Evolutionary conservation across 2,888 invertebrate genomes (phyloP), one percentile per base, ranked within the genome.

Genomic region (Alcis repandata): DNA sequence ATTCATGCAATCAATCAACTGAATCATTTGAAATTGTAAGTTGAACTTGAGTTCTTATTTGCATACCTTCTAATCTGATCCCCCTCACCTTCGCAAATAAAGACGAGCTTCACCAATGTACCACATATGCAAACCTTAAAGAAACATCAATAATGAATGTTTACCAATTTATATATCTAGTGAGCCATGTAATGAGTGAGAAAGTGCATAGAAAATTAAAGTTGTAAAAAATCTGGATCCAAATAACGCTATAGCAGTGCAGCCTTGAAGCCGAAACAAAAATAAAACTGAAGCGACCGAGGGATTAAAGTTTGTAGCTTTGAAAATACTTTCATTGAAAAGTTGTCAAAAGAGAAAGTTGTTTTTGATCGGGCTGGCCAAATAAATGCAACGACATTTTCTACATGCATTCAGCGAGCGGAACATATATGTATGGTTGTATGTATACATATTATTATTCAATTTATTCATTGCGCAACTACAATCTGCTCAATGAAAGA

Each of bases 311-410:
- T 61, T 52, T 13, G 13, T 36, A 20, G n/a, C 20, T 63, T 65
- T 33, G 58, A 43, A 40, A 49, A 66, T 63, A 66, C 71, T 68
- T 70, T 69, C 68, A 65, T 70, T 68, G 56, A 68, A 73, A 70
- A 73, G 67, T 70, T 67, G 73, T 70, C 67, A 57, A 53, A n/a
- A 40, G 71, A 59, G 73, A 73, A 73, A 73, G 73, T 73, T 66
- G 73, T 71, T 73, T 69, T 64, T 22, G 48, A 19, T 51, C 60
- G 66, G 63, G 61, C 63, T 63, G 63, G 65, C 64, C 57, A 52
- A 68, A 66, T 63, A 70, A 69, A 68, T 70, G 64, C 69, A 68
- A 62, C 32, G 45, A 57, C 46, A 64, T 64, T 33, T 51, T 59
- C 41, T 53, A 53, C 52, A 59, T 63, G 63, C 63, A 63, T 59